Evolutionary conservation across 2,113 vertebrate genomes (phyloP), one percentile per base, ranked within the genome.

Genomic region (Reinhardtius hippoglossoides): DNA sequence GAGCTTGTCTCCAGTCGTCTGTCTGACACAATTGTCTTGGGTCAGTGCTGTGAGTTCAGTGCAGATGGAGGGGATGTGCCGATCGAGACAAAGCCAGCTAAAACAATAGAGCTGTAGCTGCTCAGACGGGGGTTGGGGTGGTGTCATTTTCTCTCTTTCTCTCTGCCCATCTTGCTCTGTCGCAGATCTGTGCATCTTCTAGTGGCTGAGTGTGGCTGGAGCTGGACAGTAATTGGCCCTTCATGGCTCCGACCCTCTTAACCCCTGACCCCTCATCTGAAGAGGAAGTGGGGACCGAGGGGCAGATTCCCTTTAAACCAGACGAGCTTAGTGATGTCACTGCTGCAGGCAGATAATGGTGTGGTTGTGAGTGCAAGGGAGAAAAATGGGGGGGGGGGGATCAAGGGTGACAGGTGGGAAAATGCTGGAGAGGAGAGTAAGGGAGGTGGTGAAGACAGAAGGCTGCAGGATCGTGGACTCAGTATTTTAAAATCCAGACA

Each of bases 191-290:
- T 69, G 66, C 62, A 67, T 74, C 76, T 83, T 74, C 60, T 63
- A 67, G 71, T 37, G 27, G 59, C 83, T 83, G 80, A 90, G 83
- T 58, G 55, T 54, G 79, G 74, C 75, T 63, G 79, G 76, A 90
- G 88, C 84, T 80, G 87, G 83, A 77, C 87, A 82, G 88, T 93
- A 88, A 93, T 94, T 94, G 90, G 88, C 87, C 85, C 88, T 91
- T 82, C 85, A 76, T 23, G 54, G 78, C 82, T 87, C 81, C 85
- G 52, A 80, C 83, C 91, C 82, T 76, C 70, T 82, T 92, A 87
- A 93, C 90, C 92, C 62, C 71, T 86, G 89, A 90, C 91, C 89
- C 55, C 27, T 67, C 67, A 63, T 87, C 78, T 86, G 85, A 88
- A 89, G 77, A 72, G 87, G 84, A 90, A 80, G 80, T 59, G 24